These are phyloP conservation scores for Todus mexicanus DNA, from an alignment of 2,797 vertebrate genomes.

Conservation along the genomic window DNA sequence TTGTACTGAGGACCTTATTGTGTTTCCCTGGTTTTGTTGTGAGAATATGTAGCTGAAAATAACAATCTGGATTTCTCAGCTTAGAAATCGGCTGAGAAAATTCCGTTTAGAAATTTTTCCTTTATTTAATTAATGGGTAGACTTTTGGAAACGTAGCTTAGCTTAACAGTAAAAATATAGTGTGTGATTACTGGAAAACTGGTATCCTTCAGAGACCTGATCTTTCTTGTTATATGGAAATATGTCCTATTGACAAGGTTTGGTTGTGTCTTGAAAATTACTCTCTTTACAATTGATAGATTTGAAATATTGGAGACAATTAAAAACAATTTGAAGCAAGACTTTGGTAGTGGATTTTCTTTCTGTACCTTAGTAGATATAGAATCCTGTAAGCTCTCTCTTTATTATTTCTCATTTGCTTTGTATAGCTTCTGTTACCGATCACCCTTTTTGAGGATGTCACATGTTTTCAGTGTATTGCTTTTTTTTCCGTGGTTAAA, in stretches of 20 bases:
- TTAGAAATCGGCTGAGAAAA: neutral
- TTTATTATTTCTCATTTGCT: neutral
- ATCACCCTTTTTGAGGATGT: neutral
- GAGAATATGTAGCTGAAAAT: neutral
- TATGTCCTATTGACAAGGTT: neutral
- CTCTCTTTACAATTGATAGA: neutral
- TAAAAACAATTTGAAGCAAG: neutral
- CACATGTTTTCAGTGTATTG: neutral
- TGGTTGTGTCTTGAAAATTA: neutral
- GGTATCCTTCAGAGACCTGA: neutral
- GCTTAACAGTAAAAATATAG: neutral
- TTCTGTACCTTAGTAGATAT: neutral
- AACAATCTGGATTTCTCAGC: neutral
- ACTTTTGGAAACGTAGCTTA: neutral
- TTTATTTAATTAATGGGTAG: neutral
- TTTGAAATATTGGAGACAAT: neutral
- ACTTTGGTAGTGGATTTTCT: neutral
- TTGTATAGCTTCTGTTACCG: neutral
- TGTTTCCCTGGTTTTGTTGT: neutral
- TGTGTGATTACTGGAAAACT: neutral
- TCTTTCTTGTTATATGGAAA: neutral
- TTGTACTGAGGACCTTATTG: neutral
- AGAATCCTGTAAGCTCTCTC: neutral
- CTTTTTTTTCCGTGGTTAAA: neutral
- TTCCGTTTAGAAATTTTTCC: neutral